phyloP scores from a whole-genome alignment of 2,888 invertebrate species.

The Drosophila ustulata region DNA sequence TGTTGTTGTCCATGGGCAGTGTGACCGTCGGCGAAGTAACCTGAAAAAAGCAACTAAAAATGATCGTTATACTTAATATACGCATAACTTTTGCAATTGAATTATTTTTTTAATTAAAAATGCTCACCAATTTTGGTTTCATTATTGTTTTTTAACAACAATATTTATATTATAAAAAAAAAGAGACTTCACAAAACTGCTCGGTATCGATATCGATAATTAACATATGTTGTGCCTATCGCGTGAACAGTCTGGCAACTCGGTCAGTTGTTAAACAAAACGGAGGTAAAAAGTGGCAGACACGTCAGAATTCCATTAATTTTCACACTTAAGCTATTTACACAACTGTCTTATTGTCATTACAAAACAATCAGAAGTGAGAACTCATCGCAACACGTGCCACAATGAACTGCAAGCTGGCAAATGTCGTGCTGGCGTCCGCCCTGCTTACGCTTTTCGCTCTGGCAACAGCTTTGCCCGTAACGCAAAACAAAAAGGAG shows the following conservation, averaged over 20 bases:
- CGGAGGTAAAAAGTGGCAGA: slow-evolving; percentile 31
- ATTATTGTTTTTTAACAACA: no score
- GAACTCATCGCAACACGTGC: slow-evolving; percentile 11
- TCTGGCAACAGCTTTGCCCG: slow-evolving; percentile 85
- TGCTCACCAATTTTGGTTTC: no score
- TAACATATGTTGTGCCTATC: slow-evolving; percentile 4
- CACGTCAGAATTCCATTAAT: slow-evolving; percentile 63
- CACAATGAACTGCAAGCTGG: slow-evolving; percentile 47
- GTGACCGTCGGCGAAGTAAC: neutral
- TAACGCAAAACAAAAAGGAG: slow-evolving; percentile 85
- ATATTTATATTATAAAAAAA: no score
- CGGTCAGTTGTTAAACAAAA: slow-evolving; percentile 35
- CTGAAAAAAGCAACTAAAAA: neutral
- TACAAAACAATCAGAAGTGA: slow-evolving; percentile 21
- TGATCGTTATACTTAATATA: no score
- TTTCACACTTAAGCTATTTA: slow-evolving; percentile 49
- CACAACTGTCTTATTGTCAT: slow-evolving; percentile 40
- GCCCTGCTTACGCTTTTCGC: slow-evolving; percentile 23
- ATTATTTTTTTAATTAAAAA: no score
- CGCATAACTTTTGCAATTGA: no score
- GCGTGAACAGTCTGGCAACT: slow-evolving; percentile 14
- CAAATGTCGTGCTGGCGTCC: slow-evolving; percentile 30
- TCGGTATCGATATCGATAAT: neutral
- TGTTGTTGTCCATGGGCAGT: neutral
- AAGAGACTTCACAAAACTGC: no score